Conservation (phyloP, 2,888 invertebrate genomes). For the Muschampia plurimacula region DNA sequence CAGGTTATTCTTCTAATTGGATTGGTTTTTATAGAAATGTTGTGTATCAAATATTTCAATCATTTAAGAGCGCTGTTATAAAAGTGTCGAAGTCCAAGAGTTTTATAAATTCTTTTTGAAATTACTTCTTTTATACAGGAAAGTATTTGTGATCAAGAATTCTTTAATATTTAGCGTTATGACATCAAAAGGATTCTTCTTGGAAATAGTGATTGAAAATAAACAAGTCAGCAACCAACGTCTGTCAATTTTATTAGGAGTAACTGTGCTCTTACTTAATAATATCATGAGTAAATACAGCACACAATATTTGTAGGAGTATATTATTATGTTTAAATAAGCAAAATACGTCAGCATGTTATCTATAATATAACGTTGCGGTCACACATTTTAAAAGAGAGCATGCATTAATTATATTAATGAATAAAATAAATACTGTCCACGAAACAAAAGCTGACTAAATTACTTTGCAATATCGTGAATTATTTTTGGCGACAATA, state of each 20-base stretch:
- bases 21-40: no score
- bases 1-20: no score
- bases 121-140: not conserved
- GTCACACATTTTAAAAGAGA: not conserved
- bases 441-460: conserved; percentile 7
- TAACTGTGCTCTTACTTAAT: not conserved
- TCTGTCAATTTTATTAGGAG: not conserved
- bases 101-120: not conserved
- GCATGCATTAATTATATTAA: not conserved
- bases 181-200: not conserved
- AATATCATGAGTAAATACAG: not conserved
- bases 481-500: conserved; percentile 27
- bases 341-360: not conserved
- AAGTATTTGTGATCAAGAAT: not conserved
- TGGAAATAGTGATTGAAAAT: conserved; percentile 1
- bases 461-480: conserved; percentile 29
- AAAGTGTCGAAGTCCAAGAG: not conserved
- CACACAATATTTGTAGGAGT: not conserved
- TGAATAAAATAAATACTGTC: conserved; percentile 2
- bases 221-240: not conserved
- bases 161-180: not conserved
- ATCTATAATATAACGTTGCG: not conserved
- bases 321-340: not conserved
- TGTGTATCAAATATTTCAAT: not conserved
- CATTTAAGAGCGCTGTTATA: not conserved